Evolutionary conservation across 2,888 invertebrate species (phyloP).

Genomic region (Phalera bucephala): DNA sequence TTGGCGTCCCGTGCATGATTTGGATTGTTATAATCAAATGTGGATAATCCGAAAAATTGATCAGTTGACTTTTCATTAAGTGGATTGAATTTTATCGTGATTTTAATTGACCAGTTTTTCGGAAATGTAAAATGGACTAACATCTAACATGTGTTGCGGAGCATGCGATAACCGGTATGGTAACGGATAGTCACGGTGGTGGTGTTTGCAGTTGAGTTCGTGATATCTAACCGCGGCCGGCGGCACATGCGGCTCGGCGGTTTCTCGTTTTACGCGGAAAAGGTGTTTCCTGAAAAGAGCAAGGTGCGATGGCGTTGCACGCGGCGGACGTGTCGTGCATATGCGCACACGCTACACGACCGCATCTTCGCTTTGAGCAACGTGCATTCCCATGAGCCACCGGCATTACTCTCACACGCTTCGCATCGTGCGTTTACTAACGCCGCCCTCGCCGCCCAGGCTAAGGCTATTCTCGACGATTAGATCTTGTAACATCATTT

Average conservation of each 20-base stretch:
- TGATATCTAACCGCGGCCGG: slow-evolving; percentile 79
- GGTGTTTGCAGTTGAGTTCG: slow-evolving; percentile 79
- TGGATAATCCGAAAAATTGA: background rate
- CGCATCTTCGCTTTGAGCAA: slow-evolving; percentile 77
- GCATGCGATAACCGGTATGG: slow-evolving; percentile 10
- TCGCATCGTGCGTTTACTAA: slow-evolving; percentile 35
- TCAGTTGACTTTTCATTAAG: too few relatives aligned
- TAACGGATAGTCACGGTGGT: slow-evolving; percentile 46
- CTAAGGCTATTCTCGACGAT: slow-evolving; percentile 62
- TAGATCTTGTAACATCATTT: slow-evolving; percentile 25
- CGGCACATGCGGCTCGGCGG: slow-evolving; percentile 78
- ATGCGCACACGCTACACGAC: slow-evolving; percentile 77
- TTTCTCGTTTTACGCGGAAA: slow-evolving; percentile 80
- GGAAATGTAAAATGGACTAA: background rate
- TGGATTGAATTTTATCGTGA: too few relatives aligned
- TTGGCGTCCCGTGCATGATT: background rate
- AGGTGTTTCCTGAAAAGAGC: slow-evolving; percentile 77
- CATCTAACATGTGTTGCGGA: background rate
- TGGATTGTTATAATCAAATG: background rate
- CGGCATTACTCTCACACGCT: slow-evolving; percentile 25
- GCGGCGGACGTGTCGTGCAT: slow-evolving; percentile 76
- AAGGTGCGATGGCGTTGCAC: slow-evolving; percentile 81
- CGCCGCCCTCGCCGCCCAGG: slow-evolving; percentile 45
- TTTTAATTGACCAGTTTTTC: too few relatives aligned
- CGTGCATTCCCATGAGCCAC: slow-evolving; percentile 75